Conservation (phyloP, 2,888 invertebrate genomes). For the Alitta virens region DNA sequence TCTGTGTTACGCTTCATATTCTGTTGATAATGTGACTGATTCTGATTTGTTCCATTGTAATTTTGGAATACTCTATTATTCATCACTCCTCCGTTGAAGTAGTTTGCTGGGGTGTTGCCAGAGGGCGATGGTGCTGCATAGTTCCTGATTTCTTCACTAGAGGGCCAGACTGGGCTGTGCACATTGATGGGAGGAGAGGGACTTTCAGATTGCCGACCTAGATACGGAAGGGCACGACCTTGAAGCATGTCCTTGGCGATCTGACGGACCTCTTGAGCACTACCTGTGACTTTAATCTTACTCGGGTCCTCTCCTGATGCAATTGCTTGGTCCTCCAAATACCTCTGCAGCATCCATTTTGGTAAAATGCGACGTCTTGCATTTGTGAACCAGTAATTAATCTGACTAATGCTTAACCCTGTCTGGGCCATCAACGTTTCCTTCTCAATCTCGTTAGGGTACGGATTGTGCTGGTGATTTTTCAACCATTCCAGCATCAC, state of each 20-base stretch:
- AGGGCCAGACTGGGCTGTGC: too few species aligned
- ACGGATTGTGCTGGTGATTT: conserved; percentile 56
- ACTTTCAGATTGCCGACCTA: too few species aligned
- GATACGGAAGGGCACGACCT: not conserved
- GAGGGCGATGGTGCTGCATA: too few species aligned
- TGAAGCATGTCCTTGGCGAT: not conserved
- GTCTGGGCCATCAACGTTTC: conserved; percentile 55
- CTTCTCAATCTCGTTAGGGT: conserved; percentile 57
- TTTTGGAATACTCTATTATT: too few species aligned
- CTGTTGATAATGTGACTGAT: too few species aligned
- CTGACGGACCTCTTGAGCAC: not conserved
- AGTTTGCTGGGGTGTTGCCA: too few species aligned
- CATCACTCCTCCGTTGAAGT: too few species aligned
- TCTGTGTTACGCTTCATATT: too few species aligned
- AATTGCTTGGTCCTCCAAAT: conserved; percentile 12
- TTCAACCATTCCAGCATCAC: conserved; percentile 56
- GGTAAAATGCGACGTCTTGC: conserved; percentile 55
- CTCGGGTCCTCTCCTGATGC: conserved; percentile 6
- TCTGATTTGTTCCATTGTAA: too few species aligned
- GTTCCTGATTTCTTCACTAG: too few species aligned
- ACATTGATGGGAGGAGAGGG: too few species aligned
- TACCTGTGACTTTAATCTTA: conserved; percentile 2
- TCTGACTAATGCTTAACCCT: conserved; percentile 55
- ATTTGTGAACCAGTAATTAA: conserved; percentile 58
- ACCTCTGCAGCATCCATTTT: conserved; percentile 45